Evolutionary conservation across 2,113 vertebrate genomes (phyloP).

Genomic region (Globicephala melas): DNA sequence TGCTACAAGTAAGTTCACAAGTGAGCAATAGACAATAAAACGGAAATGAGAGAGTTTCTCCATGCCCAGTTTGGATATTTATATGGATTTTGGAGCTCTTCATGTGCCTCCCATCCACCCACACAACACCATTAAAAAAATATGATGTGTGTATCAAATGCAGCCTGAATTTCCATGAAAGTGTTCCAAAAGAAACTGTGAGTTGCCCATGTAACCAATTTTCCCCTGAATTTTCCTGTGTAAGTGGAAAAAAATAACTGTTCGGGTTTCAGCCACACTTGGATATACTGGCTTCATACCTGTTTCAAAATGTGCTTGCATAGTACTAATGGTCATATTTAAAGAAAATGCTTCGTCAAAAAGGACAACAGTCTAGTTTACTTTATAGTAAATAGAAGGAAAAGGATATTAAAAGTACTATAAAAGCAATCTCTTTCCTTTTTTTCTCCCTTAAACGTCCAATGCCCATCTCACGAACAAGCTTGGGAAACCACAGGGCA

Average conservation of each 20-base stretch:
- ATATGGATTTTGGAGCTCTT: conserved; percentile 19
- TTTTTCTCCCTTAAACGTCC: neutral
- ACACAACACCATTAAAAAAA: conserved; percentile 50
- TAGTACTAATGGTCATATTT: conserved; percentile 3
- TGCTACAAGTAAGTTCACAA: conserved; percentile 15
- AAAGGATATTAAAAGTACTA: neutral
- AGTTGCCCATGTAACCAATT: conserved; percentile 49
- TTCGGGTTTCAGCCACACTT: conserved; percentile 22
- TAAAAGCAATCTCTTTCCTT: neutral
- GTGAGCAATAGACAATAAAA: conserved; percentile 48
- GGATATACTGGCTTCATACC: conserved; percentile 41
- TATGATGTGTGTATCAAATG: conserved; percentile 55
- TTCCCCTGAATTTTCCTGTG: conserved; percentile 56
- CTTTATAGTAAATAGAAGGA: neutral
- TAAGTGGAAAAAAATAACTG: conserved; percentile 64
- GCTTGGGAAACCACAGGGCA: neutral
- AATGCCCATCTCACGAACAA: neutral
- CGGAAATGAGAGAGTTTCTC: conserved; percentile 56
- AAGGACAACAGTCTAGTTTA: neutral
- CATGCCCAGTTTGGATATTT: neutral
- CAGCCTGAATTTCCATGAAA: conserved; percentile 66
- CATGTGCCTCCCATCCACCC: conserved; percentile 47
- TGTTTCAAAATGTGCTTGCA: conserved; percentile 49
- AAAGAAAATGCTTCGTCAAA: conserved; percentile 14
- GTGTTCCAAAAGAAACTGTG: conserved; percentile 55